phyloP scores from a whole-genome alignment of 2,113 vertebrate genomes.

The Hiodon alosoides region DNA sequence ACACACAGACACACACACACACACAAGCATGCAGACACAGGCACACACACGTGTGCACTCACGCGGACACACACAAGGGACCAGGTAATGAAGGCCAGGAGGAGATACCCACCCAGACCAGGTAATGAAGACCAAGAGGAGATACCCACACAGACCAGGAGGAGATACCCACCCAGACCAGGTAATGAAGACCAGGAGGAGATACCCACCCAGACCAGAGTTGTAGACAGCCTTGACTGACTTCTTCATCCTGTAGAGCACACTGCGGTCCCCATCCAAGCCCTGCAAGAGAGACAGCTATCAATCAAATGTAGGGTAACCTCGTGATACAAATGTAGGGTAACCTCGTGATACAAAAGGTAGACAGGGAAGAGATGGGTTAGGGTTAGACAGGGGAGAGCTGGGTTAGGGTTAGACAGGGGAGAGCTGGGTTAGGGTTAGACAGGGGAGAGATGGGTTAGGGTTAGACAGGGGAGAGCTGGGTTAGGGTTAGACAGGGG shows the following conservation, averaged over 20 bases:
- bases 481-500: too few relatives aligned
- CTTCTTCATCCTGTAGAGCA: conserved; percentile 95
- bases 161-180: conserved; percentile 84
- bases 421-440: too few relatives aligned
- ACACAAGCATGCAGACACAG: too few relatives aligned
- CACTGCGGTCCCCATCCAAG: conserved; percentile 83
- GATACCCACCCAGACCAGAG: conserved; percentile 82
- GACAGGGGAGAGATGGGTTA: too few relatives aligned
- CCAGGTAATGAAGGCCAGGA: too few relatives aligned
- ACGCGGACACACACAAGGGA: conserved; percentile 6
- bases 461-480: too few relatives aligned
- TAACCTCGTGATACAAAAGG: neutral
- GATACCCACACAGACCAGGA: conserved; percentile 78
- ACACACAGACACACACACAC: too few relatives aligned
- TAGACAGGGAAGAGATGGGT: too few relatives aligned
- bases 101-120: conserved; percentile 84
- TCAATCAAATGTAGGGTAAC: neutral
- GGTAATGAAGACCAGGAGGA: conserved; percentile 29
- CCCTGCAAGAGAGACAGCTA: conserved; percentile 57
- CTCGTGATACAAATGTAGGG: neutral
- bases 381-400: too few relatives aligned
- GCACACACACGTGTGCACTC: too few relatives aligned
- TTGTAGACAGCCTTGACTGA: conserved; percentile 86
- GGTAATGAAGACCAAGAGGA: conserved; percentile 42
- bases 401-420: too few relatives aligned